Base-by-base conservation (phyloP, 2,797 vertebrate species). In the Sparidentex hasta region DNA sequence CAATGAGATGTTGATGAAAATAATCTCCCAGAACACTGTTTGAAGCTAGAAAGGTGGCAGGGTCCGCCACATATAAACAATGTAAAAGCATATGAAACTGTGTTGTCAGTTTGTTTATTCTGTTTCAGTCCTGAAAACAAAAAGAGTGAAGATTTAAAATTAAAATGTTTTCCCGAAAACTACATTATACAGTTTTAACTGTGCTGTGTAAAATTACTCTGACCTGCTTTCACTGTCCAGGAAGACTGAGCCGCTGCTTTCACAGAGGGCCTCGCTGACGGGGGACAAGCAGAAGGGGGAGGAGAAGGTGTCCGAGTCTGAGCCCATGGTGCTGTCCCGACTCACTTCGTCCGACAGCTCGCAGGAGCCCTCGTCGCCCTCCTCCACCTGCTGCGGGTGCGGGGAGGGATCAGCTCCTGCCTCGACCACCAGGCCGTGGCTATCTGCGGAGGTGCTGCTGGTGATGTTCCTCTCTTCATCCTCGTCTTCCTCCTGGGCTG, bases 281-380 rank as follows among this genome's bases (percentile, higher is more conserved):
- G 98, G 98, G 0, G 98, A 99, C 87, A 99, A 91, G 92, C 98
- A 99, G 94, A 98, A 99, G 0, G 98, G 98, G 0, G 98, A 98
- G 54, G 97, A 98, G 94, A 99, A 98, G 76, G 98, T 97, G 78
- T 99, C 98, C 0, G 97, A 99, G 90, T 99, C 98, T 0, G 98
- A 99, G 50, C 98, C 98, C 57, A 98, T 95, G 67, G 97, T 98
- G 87, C 98, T 99, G 95, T 98, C 97, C n/a, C 97, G 95, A 93
- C 98, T 99, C 92, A 97, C 97, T 1, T 99, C 97, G 0, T 98
- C 97, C 0, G 97, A 98, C 88, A 99, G 95, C 91, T 97, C 98
- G 70, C 96, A 88, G 71, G 97, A 98, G 74, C 95, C 96, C 80
- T 99, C 98, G 0, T 98, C 97, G 5, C 95, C 97, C 66, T 95